A percentile compares a stretch with the other conserved stretches of the same genome.
Conservation (phyloP, 2,888 invertebrate species). For the Cyclophora punctaria region DNA sequence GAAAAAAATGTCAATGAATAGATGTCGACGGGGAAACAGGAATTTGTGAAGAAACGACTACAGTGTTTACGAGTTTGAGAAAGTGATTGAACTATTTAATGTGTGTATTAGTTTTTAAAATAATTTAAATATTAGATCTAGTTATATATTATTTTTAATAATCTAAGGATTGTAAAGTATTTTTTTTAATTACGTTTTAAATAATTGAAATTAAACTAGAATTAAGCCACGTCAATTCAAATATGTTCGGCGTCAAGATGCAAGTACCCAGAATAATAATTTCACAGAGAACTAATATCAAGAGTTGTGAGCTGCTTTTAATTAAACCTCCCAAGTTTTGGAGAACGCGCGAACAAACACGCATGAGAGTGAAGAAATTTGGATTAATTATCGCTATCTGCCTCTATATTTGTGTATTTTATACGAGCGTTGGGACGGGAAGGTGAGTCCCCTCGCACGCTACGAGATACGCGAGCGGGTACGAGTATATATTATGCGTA, state of each 20-base stretch:
- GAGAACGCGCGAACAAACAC: constrained; percentile 46
- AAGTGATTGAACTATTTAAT: too few species aligned
- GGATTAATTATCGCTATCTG: constrained; percentile 55
- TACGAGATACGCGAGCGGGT: constrained; percentile 8
- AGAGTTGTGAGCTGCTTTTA: constrained; percentile 41
- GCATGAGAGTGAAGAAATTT: constrained; percentile 49
- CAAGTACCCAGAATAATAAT: constrained; percentile 27
- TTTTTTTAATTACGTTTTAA: too few species aligned
- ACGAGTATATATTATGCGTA: constrained; percentile 26
- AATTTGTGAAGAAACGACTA: too few species aligned
- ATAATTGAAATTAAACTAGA: too few species aligned
- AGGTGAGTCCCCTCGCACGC: constrained; percentile 15
- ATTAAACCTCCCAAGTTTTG: constrained; percentile 51
- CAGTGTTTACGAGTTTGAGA: too few species aligned
- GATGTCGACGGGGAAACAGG: too few species aligned
- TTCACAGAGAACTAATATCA: constrained; percentile 40
- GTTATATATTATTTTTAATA: too few species aligned
- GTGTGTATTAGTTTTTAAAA: too few species aligned
- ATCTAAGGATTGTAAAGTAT: too few species aligned
- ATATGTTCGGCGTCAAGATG: constrained; percentile 17
- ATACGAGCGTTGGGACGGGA: constrained; percentile 23
- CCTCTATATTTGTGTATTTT: constrained; percentile 43
- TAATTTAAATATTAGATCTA: too few species aligned
- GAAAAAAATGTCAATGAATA: constrained; percentile 50
- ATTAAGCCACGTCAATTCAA: constrained; percentile 1